These are phyloP conservation scores for Gopherus flavomarginatus DNA, from an alignment of 2,113 vertebrate genomes.

Conservation along the genomic window DNA sequence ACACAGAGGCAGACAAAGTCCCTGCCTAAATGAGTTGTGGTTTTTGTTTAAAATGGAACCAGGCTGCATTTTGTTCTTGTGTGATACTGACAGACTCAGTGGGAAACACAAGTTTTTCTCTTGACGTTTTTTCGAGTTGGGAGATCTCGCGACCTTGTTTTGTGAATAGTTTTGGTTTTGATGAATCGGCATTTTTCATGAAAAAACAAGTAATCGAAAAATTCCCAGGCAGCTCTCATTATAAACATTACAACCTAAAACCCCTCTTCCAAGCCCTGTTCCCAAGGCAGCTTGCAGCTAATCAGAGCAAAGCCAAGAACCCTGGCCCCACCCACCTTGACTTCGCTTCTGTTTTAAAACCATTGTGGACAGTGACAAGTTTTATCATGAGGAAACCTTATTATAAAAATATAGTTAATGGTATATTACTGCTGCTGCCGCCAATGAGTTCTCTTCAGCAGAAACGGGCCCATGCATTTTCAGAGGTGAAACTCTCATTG, in stretches of 20 bases:
- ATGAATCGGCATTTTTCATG: background rate
- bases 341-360: background rate
- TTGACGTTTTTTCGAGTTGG: background rate
- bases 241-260: background rate
- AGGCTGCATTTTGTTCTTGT: constrained; percentile 25
- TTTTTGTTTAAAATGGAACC: constrained; percentile 56
- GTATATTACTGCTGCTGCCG: background rate
- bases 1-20: constrained; percentile 49
- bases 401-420: background rate
- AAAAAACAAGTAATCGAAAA: background rate
- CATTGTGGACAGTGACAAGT: constrained; percentile 30
- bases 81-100: constrained; percentile 22
- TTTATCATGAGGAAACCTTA: constrained; percentile 18
- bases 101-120: background rate
- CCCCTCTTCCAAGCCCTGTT: background rate
- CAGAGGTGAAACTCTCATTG: background rate
- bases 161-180: background rate
- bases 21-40: constrained; percentile 46
- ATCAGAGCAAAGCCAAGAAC: background rate
- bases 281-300: background rate
- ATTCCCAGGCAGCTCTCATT: background rate
- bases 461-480: background rate
- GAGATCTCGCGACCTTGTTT: background rate
- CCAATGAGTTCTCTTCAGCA: background rate
- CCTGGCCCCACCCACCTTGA: fast-evolving